phyloP scores from a whole-genome alignment of 2,888 invertebrate genomes.

The Scaptomyza tumidula region DNA sequence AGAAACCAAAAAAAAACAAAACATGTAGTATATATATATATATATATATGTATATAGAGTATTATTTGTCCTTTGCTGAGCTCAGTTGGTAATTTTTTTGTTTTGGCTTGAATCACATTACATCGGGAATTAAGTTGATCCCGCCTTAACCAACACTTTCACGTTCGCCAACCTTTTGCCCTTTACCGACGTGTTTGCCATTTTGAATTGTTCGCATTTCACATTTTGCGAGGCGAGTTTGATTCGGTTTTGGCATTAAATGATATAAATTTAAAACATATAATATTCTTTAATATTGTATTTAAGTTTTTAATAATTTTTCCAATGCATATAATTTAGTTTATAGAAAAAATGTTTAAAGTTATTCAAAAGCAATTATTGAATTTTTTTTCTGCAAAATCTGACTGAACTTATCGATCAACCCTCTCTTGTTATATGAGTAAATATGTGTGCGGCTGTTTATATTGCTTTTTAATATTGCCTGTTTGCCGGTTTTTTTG shows the following conservation, averaged over 20 bases:
- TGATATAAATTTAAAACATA: no score
- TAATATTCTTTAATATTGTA: no score
- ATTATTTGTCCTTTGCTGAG: slow-evolving; percentile 1
- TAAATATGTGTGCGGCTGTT: slow-evolving; percentile 5
- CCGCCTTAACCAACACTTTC: slow-evolving; percentile 41
- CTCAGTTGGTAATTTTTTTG: not conserved
- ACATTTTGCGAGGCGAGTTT: slow-evolving; percentile 20
- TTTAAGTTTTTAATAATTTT: no score
- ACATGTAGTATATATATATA: not conserved
- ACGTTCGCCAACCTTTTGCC: slow-evolving; percentile 54
- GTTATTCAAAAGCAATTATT: no score
- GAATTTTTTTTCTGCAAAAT: not conserved
- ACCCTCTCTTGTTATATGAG: slow-evolving; percentile 14
- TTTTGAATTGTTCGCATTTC: slow-evolving; percentile 41
- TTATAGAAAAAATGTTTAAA: no score
- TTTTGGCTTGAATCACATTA: slow-evolving; percentile 34
- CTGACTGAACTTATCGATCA: not conserved
- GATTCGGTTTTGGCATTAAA: not conserved
- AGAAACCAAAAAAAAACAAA: not conserved
- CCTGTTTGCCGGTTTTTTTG: slow-evolving; percentile 15
- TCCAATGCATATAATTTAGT: no score
- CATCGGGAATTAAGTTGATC: slow-evolving; percentile 45
- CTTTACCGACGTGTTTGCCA: slow-evolving; percentile 62
- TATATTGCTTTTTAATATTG: slow-evolving; percentile 44
- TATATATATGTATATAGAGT: not conserved